phyloP scores from a whole-genome alignment of 2,797 vertebrate species.

The Eupleurogrammus muticus region DNA sequence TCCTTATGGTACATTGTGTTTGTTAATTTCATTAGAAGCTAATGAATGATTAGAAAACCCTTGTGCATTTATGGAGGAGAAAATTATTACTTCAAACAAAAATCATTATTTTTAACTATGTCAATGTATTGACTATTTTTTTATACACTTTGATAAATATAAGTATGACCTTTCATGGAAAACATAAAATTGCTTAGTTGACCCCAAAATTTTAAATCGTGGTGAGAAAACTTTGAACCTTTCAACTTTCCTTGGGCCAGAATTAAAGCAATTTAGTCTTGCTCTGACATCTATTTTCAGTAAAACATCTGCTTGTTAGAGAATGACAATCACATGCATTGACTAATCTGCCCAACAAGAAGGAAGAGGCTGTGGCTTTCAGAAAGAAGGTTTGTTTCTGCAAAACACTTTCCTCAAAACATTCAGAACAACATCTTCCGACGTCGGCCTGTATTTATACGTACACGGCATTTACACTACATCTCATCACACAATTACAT shows the following conservation, averaged over 20 bases:
- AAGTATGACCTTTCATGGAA: no score
- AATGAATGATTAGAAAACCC: no score
- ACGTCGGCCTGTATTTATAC: not conserved
- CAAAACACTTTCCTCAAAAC: not conserved
- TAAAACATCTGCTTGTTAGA: constrained; percentile 3
- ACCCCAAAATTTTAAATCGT: no score
- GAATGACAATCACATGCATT: not conserved
- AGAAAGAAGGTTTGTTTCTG: not conserved
- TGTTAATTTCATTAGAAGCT: no score
- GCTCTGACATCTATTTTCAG: not conserved
- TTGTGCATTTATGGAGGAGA: no score
- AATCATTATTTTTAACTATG: no score
- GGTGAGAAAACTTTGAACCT: not conserved
- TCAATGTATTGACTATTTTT: no score
- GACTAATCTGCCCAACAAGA: not conserved
- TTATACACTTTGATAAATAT: no score
- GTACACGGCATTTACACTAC: constrained; percentile 3
- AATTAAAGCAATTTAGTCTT: constrained; percentile 1
- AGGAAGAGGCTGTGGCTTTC: not conserved
- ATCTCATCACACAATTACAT: constrained; percentile 7
- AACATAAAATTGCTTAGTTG: no score
- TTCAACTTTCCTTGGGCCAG: not conserved
- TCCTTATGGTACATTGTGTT: no score
- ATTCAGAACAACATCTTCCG: constrained; percentile 1
- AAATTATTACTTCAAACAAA: no score